Evolutionary conservation across 2,113 vertebrate species (phyloP), one percentile per base, ranked within the genome.

Genomic region (Sinocyclocheilus rhinocerous): DNA sequence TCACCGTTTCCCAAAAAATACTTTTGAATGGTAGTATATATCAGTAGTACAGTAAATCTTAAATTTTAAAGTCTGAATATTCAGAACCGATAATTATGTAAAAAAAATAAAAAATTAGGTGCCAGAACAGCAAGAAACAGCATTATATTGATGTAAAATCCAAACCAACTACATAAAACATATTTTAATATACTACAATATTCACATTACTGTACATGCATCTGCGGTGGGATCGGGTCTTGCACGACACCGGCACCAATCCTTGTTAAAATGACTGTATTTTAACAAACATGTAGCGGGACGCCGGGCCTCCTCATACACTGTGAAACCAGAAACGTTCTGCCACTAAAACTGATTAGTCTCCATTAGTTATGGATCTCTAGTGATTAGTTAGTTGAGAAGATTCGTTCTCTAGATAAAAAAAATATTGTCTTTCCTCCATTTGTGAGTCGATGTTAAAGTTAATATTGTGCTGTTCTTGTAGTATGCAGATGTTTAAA

Each of bases 391-490:
- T 80, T 45, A n/a, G n/a, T n/a, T n/a, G 5, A 87, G 52, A 73
- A 84, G 72, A 50, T 77, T 50, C 36, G 84, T 77, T 16, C 55
- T 78, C 69, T 11, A 79, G 81, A 79, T 69, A 29, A 12, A 63
- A 12, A 63, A 84, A 81, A 26, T 33, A 72, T 12, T 26, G 9
- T 84, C 75, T 89, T 81, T 5, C 24, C 73, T 67, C 82, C 57
- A 87, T 89, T 87, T 91, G 78, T 88, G 45, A 81, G 52, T 88
- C 76, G 75, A 81, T 89, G 81, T 89, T 88, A 59, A 87, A 76
- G 79, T 90, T 84, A 87, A 69, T 79, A 89, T 89, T 90, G 82
- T 90, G 79, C 36, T 90, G 81, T 89, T 87, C 39, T 82, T 85
- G 79, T 69, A 69, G 83, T 69, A 69, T 48, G 39, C 63, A 55